phyloP scores from a whole-genome alignment of 2,113 vertebrate species.

The Semnopithecus entellus region DNA sequence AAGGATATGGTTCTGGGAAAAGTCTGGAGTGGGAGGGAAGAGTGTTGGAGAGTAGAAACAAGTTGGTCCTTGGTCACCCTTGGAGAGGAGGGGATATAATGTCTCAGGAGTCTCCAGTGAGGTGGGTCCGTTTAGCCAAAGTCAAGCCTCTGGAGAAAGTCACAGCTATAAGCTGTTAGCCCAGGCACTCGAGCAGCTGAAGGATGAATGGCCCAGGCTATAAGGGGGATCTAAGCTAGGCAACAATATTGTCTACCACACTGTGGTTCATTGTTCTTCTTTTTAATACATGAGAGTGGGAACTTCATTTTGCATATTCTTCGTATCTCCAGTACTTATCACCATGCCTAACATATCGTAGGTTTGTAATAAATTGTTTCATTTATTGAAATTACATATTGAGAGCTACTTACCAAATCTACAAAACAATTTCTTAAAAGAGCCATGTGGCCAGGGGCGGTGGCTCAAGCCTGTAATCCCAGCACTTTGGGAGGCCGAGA shows the following conservation, averaged over 20 bases:
- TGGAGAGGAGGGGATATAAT: not conserved
- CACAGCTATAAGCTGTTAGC: not conserved
- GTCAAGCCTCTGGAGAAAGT: not conserved
- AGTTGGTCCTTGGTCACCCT: not conserved
- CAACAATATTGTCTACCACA: not conserved
- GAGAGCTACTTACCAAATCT: not conserved
- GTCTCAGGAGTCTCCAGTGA: not conserved
- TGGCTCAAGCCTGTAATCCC: no score
- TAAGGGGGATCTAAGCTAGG: not conserved
- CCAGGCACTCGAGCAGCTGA: not conserved
- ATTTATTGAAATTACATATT: not conserved
- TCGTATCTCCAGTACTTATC: not conserved
- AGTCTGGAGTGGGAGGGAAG: not conserved
- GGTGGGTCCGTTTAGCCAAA: not conserved
- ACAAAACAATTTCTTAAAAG: not conserved
- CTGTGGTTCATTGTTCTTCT: not conserved
- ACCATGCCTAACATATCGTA: not conserved
- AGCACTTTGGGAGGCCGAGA: no score
- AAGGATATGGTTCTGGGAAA: not conserved
- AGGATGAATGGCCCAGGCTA: not conserved
- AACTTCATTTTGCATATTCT: not conserved
- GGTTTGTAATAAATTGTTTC: constrained; percentile 5
- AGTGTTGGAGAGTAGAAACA: not conserved
- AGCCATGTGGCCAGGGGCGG: not conserved
- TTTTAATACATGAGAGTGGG: not conserved